These are phyloP conservation scores for Rambutsinella grinnellia DNA, from an alignment of 2,888 invertebrate genomes.

Conservation along the genomic window DNA sequence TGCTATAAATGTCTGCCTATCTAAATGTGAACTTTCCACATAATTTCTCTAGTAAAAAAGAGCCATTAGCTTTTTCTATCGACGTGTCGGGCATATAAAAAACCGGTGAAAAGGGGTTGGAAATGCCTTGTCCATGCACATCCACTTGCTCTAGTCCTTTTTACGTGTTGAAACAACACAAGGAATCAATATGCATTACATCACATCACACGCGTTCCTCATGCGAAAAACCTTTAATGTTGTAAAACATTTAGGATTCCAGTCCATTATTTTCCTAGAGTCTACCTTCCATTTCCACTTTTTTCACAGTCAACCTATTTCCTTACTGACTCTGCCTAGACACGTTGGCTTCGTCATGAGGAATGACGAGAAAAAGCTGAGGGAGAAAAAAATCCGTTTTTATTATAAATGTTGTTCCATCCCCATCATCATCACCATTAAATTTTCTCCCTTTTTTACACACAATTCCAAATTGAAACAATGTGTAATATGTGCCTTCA, in stretches of 20 bases:
- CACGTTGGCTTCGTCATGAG: slow-evolving; percentile 24
- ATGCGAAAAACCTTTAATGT: slow-evolving; percentile 50
- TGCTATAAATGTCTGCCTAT: not conserved
- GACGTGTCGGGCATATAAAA: slow-evolving; percentile 64
- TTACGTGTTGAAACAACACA: slow-evolving; percentile 21
- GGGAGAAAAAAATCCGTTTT: slow-evolving; percentile 22
- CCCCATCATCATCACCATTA: not conserved
- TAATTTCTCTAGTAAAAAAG: slow-evolving; percentile 1
- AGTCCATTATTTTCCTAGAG: not conserved
- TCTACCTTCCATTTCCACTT: not conserved
- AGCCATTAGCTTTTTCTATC: slow-evolving; percentile 14
- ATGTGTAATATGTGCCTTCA: not conserved
- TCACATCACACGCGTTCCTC: slow-evolving; percentile 56
- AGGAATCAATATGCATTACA: slow-evolving; percentile 65
- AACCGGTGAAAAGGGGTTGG: slow-evolving; percentile 14
- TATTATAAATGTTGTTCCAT: slow-evolving; percentile 11
- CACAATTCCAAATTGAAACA: not conserved
- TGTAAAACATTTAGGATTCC: slow-evolving; percentile 1
- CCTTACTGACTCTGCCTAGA: slow-evolving; percentile 14
- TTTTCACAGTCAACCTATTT: not conserved
- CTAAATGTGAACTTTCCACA: not conserved
- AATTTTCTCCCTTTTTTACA: not conserved
- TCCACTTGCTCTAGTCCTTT: not conserved
- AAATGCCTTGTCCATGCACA: slow-evolving; percentile 21
- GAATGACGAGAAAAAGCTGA: not conserved